Evolutionary conservation across 1,140 invertebrate species (phyloP).

Genomic region (Drusus annulatus): DNA sequence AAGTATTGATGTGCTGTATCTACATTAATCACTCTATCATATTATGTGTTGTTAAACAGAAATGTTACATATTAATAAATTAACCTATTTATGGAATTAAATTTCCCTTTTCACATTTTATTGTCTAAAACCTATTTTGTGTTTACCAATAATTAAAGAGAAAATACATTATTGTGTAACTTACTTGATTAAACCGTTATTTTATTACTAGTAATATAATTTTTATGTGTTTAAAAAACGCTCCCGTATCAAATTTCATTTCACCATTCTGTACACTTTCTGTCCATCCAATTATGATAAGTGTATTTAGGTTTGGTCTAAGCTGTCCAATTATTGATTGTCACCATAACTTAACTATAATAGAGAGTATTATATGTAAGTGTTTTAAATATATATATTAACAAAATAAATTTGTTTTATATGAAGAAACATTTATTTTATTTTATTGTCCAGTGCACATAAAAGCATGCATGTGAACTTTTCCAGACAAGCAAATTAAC

Average conservation of each 20-base stretch:
- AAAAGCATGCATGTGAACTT: too few relatives aligned
- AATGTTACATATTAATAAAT: constrained; percentile 45
- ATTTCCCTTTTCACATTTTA: constrained; percentile 34
- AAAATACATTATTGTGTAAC: background rate
- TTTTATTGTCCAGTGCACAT: background rate
- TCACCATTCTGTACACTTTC: constrained; percentile 55
- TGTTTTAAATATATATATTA: constrained; percentile 59
- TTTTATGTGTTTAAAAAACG: constrained; percentile 16
- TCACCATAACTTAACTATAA: constrained; percentile 57
- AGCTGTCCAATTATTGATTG: constrained; percentile 58
- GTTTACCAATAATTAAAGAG: constrained; percentile 3
- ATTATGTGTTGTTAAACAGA: constrained; percentile 56
- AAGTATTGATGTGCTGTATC: constrained; percentile 57
- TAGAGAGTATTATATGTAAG: constrained; percentile 59
- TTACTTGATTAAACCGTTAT: constrained; percentile 29
- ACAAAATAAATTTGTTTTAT: constrained; percentile 59
- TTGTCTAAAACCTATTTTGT: constrained; percentile 18
- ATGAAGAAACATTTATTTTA: constrained; percentile 44
- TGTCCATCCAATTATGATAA: constrained; percentile 58
- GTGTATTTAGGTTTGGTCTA: constrained; percentile 59
- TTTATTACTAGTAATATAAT: constrained; percentile 12
- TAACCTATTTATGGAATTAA: constrained; percentile 39
- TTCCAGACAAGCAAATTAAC: too few relatives aligned
- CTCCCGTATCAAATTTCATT: constrained; percentile 30
- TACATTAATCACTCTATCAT: constrained; percentile 53